phyloP scores from a whole-genome alignment of 2,113 vertebrate species.

The Cariama cristata region DNA sequence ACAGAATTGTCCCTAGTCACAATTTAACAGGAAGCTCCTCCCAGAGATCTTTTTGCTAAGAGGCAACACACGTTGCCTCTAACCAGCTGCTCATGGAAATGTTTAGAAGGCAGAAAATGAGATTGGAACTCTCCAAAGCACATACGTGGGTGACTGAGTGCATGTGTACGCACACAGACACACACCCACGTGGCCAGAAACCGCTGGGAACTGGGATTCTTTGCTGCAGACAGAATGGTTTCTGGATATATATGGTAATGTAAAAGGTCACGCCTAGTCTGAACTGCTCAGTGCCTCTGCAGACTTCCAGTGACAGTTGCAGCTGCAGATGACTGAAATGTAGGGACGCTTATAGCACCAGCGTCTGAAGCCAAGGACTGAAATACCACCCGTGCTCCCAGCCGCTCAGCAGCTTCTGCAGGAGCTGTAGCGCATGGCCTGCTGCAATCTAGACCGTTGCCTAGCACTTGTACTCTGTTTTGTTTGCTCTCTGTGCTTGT shows the following conservation, averaged over 20 bases:
- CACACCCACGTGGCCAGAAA: not conserved
- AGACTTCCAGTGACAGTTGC: not conserved
- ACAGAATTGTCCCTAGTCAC: not conserved
- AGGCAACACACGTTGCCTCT: not conserved
- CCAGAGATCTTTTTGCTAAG: not conserved
- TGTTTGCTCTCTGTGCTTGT: not conserved
- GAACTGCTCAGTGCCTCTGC: not conserved
- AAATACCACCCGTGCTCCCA: not conserved
- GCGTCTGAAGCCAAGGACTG: not conserved
- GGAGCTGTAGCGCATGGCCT: fast-evolving
- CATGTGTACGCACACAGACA: not conserved
- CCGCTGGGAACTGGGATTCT: not conserved
- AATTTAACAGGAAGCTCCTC: not conserved
- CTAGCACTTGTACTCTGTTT: not conserved
- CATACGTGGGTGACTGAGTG: fast-evolving
- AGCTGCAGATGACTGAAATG: not conserved
- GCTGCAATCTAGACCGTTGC: not conserved
- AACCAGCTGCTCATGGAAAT: not conserved
- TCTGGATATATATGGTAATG: not conserved
- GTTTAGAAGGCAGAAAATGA: not conserved
- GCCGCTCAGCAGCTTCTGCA: not conserved
- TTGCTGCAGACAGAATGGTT: not conserved
- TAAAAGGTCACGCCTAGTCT: not conserved
- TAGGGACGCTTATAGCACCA: not conserved
- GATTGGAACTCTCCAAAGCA: not conserved